Conservation (phyloP, 2,888 invertebrate species). For the Osmoderma eremita region DNA sequence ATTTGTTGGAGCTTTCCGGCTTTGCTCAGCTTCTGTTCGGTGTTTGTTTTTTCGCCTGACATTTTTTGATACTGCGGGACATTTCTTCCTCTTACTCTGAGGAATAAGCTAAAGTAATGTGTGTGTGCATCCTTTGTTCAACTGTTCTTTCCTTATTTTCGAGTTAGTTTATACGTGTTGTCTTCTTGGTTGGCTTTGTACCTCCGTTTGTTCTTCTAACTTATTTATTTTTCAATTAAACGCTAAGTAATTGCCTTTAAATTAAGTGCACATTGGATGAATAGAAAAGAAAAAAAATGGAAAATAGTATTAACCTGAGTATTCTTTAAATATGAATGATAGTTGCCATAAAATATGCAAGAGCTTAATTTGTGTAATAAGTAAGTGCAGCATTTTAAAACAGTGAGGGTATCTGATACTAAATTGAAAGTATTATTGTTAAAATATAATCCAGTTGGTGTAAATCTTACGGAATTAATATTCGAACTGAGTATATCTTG, state of each 20-base stretch:
- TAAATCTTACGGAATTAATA: no score
- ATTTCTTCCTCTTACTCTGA: slow-evolving; percentile 24
- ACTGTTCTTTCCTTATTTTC: slow-evolving; percentile 11
- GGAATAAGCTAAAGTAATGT: slow-evolving; percentile 19
- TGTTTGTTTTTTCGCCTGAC: slow-evolving; percentile 19
- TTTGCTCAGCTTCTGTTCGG: slow-evolving; percentile 27
- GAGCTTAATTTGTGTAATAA: no score
- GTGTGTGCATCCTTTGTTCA: slow-evolving; percentile 19
- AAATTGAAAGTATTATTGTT: no score
- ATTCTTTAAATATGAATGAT: no score
- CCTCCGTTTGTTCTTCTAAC: slow-evolving; percentile 5
- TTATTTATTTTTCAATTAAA: slow-evolving; percentile 35
- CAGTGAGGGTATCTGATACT: no score
- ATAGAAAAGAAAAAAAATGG: neutral
- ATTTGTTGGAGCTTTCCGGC: slow-evolving; percentile 28
- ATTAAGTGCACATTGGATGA: slow-evolving; percentile 15
- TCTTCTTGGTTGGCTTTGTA: slow-evolving; percentile 3
- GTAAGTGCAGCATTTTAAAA: no score
- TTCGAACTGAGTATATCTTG: no score
- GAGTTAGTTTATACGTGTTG: neutral
- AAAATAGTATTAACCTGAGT: neutral
- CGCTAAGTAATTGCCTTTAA: slow-evolving; percentile 32
- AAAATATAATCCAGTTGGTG: no score
- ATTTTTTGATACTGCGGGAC: slow-evolving; percentile 25
- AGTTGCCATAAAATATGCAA: no score